Evolutionary conservation across 2,113 vertebrate genomes (phyloP).

Genomic region (Jaculus jaculus): DNA sequence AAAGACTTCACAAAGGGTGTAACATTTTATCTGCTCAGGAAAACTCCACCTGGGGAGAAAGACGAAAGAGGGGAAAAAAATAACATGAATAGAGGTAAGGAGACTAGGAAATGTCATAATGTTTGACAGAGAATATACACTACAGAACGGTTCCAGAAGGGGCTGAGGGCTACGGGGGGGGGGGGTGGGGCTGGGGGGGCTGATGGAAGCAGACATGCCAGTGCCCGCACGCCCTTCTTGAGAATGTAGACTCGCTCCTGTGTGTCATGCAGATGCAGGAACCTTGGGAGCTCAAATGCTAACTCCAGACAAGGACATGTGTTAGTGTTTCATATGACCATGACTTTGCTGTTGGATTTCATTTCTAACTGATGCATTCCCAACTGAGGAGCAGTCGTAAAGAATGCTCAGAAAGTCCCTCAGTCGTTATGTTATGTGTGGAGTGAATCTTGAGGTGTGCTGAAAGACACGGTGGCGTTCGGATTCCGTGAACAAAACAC

Average conservation of each 20-base stretch:
- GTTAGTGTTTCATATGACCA: neutral
- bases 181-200: neutral
- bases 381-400: neutral
- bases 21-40: constrained; percentile 17
- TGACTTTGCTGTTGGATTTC: neutral
- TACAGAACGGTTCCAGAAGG: neutral
- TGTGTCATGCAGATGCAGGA: neutral
- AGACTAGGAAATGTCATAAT: neutral
- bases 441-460: neutral
- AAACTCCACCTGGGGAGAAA: constrained; percentile 6
- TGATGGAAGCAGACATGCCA: neutral
- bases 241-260: neutral
- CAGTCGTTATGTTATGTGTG: neutral
- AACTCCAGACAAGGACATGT: neutral
- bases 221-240: neutral
- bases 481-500: neutral
- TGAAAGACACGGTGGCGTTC: neutral
- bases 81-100: neutral
- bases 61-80: neutral
- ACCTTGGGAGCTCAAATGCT: neutral
- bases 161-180: accelerated
- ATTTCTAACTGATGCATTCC: neutral
- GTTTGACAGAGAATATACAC: neutral
- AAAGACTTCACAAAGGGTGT: neutral
- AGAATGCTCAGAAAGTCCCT: neutral